These are phyloP conservation scores for Oligia latruncula DNA, from an alignment of 2,888 invertebrate species.

Conservation along the genomic window DNA sequence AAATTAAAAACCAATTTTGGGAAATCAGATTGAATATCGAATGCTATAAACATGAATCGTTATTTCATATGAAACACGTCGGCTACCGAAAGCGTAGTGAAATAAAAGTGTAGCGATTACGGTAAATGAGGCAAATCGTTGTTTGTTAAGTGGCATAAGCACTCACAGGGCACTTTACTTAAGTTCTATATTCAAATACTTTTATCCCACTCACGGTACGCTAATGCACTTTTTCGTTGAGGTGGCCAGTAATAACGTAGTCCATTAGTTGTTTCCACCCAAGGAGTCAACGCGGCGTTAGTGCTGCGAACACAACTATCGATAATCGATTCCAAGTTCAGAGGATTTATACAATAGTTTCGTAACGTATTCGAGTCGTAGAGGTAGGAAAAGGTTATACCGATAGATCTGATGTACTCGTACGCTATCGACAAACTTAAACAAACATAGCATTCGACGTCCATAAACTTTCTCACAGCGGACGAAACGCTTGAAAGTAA, in stretches of 20 bases:
- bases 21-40: slow-evolving; percentile 74
- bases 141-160: slow-evolving; percentile 85
- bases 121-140: slow-evolving; percentile 84
- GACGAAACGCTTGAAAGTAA: slow-evolving; percentile 77
- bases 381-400: slow-evolving; percentile 53
- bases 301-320: slow-evolving; percentile 74
- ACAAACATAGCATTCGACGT: slow-evolving; percentile 75
- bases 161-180: slow-evolving; percentile 86
- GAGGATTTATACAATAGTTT: slow-evolving; percentile 46
- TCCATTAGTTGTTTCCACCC: slow-evolving; percentile 85
- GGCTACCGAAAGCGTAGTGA: slow-evolving; percentile 72
- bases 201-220: slow-evolving; percentile 86
- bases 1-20: slow-evolving; percentile 73
- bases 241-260: slow-evolving; percentile 85
- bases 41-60: slow-evolving; percentile 71
- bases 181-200: slow-evolving; percentile 88
- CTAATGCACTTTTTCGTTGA: slow-evolving; percentile 88
- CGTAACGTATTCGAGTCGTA: slow-evolving; percentile 24
- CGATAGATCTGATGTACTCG: slow-evolving; percentile 59
- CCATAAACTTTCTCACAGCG: slow-evolving; percentile 82
- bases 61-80: slow-evolving; percentile 68
- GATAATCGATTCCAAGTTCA: slow-evolving; percentile 61
- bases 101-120: slow-evolving; percentile 83
- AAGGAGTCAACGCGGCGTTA: slow-evolving; percentile 71
- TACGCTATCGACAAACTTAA: slow-evolving; percentile 70